Evolutionary conservation across 1,140 invertebrate species (phyloP).

Genomic region (Cyrtorhinus lividipennis): DNA sequence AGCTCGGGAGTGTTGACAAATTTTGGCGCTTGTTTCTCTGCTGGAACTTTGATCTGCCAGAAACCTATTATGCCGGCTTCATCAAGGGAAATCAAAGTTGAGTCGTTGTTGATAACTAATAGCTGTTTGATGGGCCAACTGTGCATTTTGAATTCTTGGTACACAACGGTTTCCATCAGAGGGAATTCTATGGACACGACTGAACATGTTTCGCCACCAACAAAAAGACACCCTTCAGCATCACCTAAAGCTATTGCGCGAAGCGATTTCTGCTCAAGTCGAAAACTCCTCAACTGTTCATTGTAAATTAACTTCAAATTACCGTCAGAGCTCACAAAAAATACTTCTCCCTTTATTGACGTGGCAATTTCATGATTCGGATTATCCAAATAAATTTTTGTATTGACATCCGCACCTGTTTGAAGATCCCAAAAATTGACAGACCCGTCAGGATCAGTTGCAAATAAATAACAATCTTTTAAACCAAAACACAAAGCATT

Average conservation of each 20-base stretch:
- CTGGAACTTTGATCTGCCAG: neutral
- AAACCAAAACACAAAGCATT: neutral
- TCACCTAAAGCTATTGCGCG: slow-evolving; percentile 48
- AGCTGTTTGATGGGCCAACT: slow-evolving; percentile 31
- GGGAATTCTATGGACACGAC: slow-evolving; percentile 64
- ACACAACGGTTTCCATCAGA: slow-evolving; percentile 53
- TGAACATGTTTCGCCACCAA: slow-evolving; percentile 52
- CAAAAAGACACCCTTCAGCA: slow-evolving; percentile 60
- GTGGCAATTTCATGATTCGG: neutral
- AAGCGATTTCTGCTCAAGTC: slow-evolving; percentile 27
- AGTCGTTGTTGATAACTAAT: neutral
- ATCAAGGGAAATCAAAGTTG: neutral
- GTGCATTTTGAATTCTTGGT: slow-evolving; percentile 54
- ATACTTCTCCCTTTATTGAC: neutral
- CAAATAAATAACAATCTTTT: neutral
- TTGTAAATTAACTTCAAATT: neutral
- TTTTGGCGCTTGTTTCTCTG: neutral
- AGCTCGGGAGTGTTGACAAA: neutral
- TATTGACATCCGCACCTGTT: neutral
- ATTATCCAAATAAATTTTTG: neutral
- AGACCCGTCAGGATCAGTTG: neutral
- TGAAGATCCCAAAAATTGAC: neutral
- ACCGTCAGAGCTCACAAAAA: neutral
- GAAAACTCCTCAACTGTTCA: neutral
- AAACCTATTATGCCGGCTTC: neutral